Conservation (phyloP, 2,797 vertebrate genomes). For the Brachyalestes nurse region DNA sequence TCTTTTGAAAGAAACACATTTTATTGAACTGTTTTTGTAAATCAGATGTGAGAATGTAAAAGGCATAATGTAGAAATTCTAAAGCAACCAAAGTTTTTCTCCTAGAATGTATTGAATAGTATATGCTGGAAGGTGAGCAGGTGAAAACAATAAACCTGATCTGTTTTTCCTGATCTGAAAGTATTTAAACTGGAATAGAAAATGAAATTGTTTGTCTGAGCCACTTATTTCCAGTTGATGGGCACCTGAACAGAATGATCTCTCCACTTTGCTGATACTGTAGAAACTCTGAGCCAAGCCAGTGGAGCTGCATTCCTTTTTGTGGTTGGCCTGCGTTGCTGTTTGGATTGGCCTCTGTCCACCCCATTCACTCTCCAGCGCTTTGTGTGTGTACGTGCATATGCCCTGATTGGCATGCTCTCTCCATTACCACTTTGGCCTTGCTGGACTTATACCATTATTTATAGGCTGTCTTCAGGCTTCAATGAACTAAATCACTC, state of each 20-base stretch:
- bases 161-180: background rate
- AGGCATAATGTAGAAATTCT: no score
- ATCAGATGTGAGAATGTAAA: no score
- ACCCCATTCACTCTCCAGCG: background rate
- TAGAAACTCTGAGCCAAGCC: conserved; percentile 20
- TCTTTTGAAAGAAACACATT: no score
- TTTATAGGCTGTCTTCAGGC: conserved; percentile 37
- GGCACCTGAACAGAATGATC: conserved; percentile 15
- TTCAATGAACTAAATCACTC: conserved; percentile 7
- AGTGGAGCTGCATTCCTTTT: conserved; percentile 31
- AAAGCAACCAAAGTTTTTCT: no score
- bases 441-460: conserved; percentile 22
- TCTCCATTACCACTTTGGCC: conserved; percentile 37
- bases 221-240: conserved; percentile 5
- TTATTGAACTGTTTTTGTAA: no score
- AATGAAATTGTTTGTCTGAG: background rate
- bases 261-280: conserved; percentile 33
- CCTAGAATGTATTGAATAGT: background rate
- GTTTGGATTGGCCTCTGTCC: conserved; percentile 38
- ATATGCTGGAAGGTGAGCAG: background rate
- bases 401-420: conserved; percentile 12
- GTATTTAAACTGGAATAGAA: background rate
- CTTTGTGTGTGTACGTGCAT: background rate
- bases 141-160: background rate
- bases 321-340: conserved; percentile 26